Base-by-base conservation (phyloP, 2,113 vertebrate genomes). In the Hyperoodon ampullatus region DNA sequence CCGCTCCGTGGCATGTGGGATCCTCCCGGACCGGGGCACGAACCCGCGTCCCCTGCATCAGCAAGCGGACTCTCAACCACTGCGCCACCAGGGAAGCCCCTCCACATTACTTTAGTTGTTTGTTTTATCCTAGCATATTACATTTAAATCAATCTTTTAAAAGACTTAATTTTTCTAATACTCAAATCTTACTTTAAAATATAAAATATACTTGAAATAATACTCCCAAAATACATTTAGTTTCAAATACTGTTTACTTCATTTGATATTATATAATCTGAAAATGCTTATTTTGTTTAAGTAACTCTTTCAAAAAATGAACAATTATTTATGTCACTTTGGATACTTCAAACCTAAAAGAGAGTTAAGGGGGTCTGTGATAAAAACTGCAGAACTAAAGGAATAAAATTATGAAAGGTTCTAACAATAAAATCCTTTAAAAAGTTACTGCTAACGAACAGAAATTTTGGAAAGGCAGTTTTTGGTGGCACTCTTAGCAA, bases 201-300 rank as follows among this genome's bases (percentile, higher is more conserved):
- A 35, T 84, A 75, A 94, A 89, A 58, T 65, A 30, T 81, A 89
- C 21, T 87, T 95, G 58, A 89, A 96, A 94, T 19, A 70, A 90
- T 82, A 63, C 7, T 61, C 28, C 35, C 23, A n/a, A 85, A 90
- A 91, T 74, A 28, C 74, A 90, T 88, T 96, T 88, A 42, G 30
- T 68, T 94, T 88, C n/a, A 68, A 72, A 80, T 78, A 75, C 30
- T 72, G 53, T 89, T 70, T 93, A 72, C 58, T 35, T 71, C 18
- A 42, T 83, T 87, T 68, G 53, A 75, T 82, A 50, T 50, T 84
- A 66, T 30, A 94, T 65, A 82, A 82, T 50, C 66, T 95, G 88
- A 82, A 95, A 82, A 77, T 86, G 33, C 35, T 72, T 35, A 68
- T 81, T 92, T 95, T 84, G 55, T 84, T 71, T 95, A 92, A 94